These are phyloP conservation scores for Phylloscopus whistleri DNA, from an alignment of 2,113 vertebrate genomes.

Conservation along the genomic window DNA sequence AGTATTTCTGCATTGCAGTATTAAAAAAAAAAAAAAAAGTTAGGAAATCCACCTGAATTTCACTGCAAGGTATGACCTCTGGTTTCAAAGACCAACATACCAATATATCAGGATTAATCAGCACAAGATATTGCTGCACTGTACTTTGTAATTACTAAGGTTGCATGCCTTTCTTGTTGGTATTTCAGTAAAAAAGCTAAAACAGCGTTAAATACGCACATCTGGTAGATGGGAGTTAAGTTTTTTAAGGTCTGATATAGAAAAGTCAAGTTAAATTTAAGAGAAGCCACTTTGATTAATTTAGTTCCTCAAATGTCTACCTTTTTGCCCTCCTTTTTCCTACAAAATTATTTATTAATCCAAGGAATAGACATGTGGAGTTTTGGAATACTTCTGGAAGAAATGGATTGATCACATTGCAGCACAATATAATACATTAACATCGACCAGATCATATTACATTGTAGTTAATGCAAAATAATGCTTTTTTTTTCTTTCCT, in stretches of 20 bases:
- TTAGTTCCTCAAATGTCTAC: not conserved
- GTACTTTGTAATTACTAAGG: not conserved
- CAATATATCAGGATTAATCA: not conserved
- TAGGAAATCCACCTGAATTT: not conserved
- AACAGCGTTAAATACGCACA: not conserved
- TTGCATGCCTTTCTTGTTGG: not conserved
- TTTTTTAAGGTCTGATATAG: not conserved
- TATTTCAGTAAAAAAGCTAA: not conserved
- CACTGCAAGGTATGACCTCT: not conserved
- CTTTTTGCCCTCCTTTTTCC: rapidly evolving
- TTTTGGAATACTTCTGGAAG: not conserved
- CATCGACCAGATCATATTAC: not conserved
- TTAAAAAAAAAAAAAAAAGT: not conserved
- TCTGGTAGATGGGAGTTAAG: not conserved
- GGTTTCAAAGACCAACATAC: not conserved
- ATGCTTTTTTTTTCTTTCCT: not conserved
- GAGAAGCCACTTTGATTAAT: not conserved
- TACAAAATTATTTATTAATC: not conserved
- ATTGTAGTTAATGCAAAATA: not conserved
- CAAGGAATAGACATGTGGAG: not conserved
- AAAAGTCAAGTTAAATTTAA: not conserved
- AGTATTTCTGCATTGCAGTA: not conserved
- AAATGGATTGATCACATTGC: not conserved
- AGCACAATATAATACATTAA: not conserved
- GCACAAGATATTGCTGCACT: not conserved